Percentiles rank a stretch among this genome's conserved stretches.
phyloP scores from a whole-genome alignment of 2,113 vertebrate species.

The Engystomops pustulosus region DNA sequence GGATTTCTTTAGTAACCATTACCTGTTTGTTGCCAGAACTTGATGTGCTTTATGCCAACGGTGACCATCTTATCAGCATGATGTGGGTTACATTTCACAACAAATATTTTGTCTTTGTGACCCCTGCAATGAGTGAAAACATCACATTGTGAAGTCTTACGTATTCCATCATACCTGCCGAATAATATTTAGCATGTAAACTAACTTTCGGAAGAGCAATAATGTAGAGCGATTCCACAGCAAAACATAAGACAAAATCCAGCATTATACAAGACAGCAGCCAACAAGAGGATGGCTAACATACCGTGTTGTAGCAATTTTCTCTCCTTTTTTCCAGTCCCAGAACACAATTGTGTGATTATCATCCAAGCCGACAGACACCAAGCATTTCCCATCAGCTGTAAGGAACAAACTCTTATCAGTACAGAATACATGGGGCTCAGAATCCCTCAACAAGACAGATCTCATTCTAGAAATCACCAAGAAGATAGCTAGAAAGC shows the following conservation, averaged over 20 bases:
- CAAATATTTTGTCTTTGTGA: constrained; percentile 95
- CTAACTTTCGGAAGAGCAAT: neutral
- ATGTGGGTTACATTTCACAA: constrained; percentile 93
- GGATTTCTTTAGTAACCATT: constrained; percentile 36
- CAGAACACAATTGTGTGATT: constrained; percentile 92
- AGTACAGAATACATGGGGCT: neutral
- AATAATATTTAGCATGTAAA: too few species aligned
- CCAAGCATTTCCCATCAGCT: constrained; percentile 94
- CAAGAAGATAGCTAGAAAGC: neutral
- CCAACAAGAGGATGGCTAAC: neutral
- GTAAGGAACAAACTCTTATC: constrained; percentile 58
- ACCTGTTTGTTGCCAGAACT: constrained; percentile 99
- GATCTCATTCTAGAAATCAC: neutral
- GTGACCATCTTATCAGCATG: constrained; percentile 92
- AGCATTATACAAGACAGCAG: neutral
- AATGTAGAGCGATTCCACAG: neutral
- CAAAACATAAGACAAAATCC: neutral
- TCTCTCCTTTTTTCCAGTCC: constrained; percentile 98
- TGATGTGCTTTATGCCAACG: constrained; percentile 95
- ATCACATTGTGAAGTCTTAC: neutral
- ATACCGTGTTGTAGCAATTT: constrained; percentile 91
- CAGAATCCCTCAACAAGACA: neutral
- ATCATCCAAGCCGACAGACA: constrained; percentile 92
- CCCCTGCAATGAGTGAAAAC: constrained; percentile 78
- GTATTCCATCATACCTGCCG: neutral